These are phyloP conservation scores for Takifugu bimaculatus DNA, from an alignment of 2,113 vertebrate genomes.

Conservation along the genomic window DNA sequence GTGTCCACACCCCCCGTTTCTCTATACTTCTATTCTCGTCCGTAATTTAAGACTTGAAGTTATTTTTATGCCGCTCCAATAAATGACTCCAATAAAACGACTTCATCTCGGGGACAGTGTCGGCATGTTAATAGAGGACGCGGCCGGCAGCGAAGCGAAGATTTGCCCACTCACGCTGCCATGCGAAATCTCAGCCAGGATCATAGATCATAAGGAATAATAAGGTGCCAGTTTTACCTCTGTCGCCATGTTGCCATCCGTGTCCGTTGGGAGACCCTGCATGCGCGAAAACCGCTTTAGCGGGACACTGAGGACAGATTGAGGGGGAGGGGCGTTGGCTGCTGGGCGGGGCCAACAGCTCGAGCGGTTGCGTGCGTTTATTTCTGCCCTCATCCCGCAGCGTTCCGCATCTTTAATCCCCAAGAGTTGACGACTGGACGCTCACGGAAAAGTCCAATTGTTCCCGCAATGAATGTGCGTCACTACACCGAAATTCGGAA, in stretches of 20 bases:
- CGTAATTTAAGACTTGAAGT: not conserved
- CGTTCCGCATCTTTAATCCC: too few species aligned
- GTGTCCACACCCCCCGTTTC: constrained; percentile 13
- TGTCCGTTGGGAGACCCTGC: constrained; percentile 55
- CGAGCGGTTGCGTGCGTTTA: constrained; percentile 10
- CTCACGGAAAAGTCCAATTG: too few species aligned
- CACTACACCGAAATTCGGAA: too few species aligned
- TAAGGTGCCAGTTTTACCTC: constrained; percentile 66
- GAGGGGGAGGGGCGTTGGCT: constrained; percentile 12
- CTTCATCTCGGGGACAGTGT: not conserved
- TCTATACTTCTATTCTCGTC: constrained; percentile 12
- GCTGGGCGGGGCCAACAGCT: not conserved
- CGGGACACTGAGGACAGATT: constrained; percentile 44
- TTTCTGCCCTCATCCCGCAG: too few species aligned
- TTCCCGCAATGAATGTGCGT: too few species aligned
- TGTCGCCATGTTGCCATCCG: constrained; percentile 80
- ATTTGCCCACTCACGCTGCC: not conserved
- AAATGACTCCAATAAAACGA: not conserved
- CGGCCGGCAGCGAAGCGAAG: too few species aligned
- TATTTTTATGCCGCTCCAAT: too few species aligned
- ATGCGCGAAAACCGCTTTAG: constrained; percentile 56
- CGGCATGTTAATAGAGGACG: constrained; percentile 16
- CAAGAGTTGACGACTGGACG: too few species aligned
- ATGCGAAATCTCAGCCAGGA: not conserved
- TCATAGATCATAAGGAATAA: not conserved